A percentile compares a stretch with the other conserved stretches of the same genome.
phyloP scores from a whole-genome alignment of 2,888 invertebrate species.

The Scelioninae gen. 1 region DNA sequence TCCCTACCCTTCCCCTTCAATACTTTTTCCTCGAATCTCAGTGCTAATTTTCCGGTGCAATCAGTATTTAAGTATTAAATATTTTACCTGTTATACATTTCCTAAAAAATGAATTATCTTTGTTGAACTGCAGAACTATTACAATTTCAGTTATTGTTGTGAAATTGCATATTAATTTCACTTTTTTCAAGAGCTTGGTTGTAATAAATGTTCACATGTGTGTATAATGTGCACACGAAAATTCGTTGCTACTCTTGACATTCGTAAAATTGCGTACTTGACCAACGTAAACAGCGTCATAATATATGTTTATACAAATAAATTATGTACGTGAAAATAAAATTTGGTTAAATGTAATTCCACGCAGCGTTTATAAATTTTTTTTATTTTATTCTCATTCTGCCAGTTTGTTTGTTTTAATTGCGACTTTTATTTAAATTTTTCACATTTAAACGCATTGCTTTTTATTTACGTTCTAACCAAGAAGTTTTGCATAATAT shows the following conservation, averaged over 20 bases:
- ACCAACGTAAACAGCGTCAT: slow-evolving; percentile 42
- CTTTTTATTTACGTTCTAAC: background rate
- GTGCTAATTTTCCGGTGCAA: no score
- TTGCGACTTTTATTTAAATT: background rate
- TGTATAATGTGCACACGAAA: slow-evolving; percentile 51
- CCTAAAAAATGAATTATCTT: slow-evolving; percentile 1
- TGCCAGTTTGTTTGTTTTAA: background rate
- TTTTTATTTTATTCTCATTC: background rate
- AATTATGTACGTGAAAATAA: slow-evolving; percentile 22
- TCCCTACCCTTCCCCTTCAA: no score
- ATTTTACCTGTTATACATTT: background rate
- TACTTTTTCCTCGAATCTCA: no score
- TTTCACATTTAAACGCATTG: background rate
- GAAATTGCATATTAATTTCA: slow-evolving; percentile 49
- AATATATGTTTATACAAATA: slow-evolving; percentile 54
- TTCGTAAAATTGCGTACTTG: slow-evolving; percentile 51
- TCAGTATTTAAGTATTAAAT: slow-evolving; percentile 1
- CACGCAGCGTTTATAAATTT: background rate
- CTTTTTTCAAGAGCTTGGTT: slow-evolving; percentile 55
- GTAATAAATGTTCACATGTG: slow-evolving; percentile 62
- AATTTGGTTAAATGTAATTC: slow-evolving; percentile 24
- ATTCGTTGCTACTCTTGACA: slow-evolving; percentile 50
- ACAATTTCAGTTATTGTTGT: slow-evolving; percentile 9
- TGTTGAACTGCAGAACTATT: slow-evolving; percentile 1
- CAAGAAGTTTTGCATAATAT: no score